Evolutionary conservation across 2,888 invertebrate genomes (phyloP), one percentile per base, ranked within the genome.

Genomic region (Spodoptera littoralis): DNA sequence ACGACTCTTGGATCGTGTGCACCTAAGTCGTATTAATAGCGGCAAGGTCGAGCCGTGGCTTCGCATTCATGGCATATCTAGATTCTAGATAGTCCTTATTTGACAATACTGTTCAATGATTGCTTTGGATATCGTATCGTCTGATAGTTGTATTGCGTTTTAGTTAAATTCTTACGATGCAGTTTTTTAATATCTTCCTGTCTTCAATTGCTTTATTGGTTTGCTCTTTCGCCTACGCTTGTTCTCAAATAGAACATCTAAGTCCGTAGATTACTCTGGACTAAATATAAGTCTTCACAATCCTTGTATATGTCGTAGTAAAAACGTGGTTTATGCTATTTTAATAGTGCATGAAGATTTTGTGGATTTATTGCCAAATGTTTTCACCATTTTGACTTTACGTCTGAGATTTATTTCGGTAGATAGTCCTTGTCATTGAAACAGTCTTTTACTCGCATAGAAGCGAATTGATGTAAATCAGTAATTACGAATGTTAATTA

Each of bases 1-100:
- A 84, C 84, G 79, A 80, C 76, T 81, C 81, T 82, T 73, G 79
- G 79, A 78, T 65, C 65, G 74, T 74, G 81, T 36, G 36, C 36
- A 73, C 80, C 82, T 76, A 80, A 77, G 85, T 84, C 85, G 83
- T 92, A 91, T 91, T 88, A 89, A 89, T 90, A 92, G 87, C 81
- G 59, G 76, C 90, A 91, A 92, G 92, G 92, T 86, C 88, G 83
- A 65, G 74, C 79, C 77, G 83, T 64, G 77, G 81, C 77, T 81
- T 64, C 70, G 69, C 68, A 74, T 77, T 78, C 70, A 53, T 60
- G 60, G 60, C 58, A 62, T 76, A 74, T 73, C 62, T 65, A 63
- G 48, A 72, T 79, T 73, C 60, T 55, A 64, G 51, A 73, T 81
- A 75, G 70, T 77, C 79, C 80, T 75, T 81, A 70, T 76, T 77